These are phyloP conservation scores for Eupsilia transversa DNA, from an alignment of 2,888 invertebrate species.

Conservation along the genomic window DNA sequence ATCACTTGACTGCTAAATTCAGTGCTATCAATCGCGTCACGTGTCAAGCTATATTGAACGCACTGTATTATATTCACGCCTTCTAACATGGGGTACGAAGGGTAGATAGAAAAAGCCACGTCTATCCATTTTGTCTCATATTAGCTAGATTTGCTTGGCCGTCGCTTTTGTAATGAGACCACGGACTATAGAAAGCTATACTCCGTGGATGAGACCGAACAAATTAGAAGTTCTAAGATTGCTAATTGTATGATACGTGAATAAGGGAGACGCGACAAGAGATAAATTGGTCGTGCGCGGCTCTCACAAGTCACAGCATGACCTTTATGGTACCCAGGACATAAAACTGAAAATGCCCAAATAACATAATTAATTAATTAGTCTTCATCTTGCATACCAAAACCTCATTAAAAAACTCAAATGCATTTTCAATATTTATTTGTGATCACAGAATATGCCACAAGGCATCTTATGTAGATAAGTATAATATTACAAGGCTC, in stretches of 20 bases:
- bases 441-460: constrained; percentile 52
- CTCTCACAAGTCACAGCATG: not conserved
- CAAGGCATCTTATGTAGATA: constrained; percentile 25
- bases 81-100: not conserved
- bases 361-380: not conserved
- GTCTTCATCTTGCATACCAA: not conserved
- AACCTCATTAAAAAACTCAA: not conserved
- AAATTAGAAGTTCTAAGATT: not conserved
- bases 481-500: constrained; percentile 17
- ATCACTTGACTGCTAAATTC: no score
- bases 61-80: not conserved
- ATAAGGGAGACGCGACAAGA: not conserved
- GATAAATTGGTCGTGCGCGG: no score
- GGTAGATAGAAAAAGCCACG: not conserved
- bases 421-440: constrained; percentile 45
- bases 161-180: not conserved
- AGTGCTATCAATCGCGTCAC: no score
- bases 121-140: not conserved
- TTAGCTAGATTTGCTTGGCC: not conserved
- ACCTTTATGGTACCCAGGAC: not conserved
- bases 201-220: not conserved
- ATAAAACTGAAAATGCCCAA: not conserved
- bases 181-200: no score
- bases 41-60: no score
- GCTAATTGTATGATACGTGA: not conserved